These are phyloP conservation scores for Beaufortia kweichowensis DNA, from an alignment of 2,113 vertebrate genomes.

Conservation along the genomic window DNA sequence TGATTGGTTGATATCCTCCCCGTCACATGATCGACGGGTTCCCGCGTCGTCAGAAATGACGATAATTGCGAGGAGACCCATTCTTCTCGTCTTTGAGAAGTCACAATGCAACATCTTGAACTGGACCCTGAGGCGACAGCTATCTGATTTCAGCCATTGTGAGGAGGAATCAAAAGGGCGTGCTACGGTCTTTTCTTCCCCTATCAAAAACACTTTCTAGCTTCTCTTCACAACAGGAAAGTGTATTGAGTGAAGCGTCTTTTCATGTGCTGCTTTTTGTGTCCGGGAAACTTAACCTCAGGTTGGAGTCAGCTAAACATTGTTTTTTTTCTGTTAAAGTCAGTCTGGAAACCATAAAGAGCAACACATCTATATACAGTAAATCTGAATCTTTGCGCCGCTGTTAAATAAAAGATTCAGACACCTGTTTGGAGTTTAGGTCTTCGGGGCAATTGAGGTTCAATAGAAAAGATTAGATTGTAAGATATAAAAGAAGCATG, in stretches of 20 bases:
- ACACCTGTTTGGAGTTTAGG: conserved; percentile 37
- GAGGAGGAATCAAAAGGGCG: conserved; percentile 68
- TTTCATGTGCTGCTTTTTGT: conserved; percentile 47
- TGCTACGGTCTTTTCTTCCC: conserved; percentile 72
- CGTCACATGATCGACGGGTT: background rate
- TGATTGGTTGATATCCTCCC: background rate
- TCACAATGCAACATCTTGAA: conserved; percentile 63
- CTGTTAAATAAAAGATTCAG: conserved; percentile 38
- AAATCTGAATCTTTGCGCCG: conserved; percentile 46
- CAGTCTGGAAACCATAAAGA: too few species aligned
- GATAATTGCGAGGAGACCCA: conserved; percentile 58
- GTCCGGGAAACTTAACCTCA: conserved; percentile 46
- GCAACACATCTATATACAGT: too few species aligned
- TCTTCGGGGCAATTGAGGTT: conserved; percentile 32
- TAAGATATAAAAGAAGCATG: background rate
- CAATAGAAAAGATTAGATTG: conserved; percentile 22
- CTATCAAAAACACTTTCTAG: conserved; percentile 70
- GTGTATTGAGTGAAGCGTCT: conserved; percentile 60
- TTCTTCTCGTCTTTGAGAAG: conserved; percentile 58
- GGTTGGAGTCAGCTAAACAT: conserved; percentile 48
- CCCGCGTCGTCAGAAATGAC: background rate
- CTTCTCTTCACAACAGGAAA: conserved; percentile 64
- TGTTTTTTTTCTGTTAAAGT: conserved; percentile 13
- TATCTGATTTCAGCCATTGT: conserved; percentile 74
- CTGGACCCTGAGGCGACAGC: conserved; percentile 49